These are phyloP conservation scores for Pristionchus japonicus DNA, from an alignment of 2,888 invertebrate species.

Conservation along the genomic window DNA sequence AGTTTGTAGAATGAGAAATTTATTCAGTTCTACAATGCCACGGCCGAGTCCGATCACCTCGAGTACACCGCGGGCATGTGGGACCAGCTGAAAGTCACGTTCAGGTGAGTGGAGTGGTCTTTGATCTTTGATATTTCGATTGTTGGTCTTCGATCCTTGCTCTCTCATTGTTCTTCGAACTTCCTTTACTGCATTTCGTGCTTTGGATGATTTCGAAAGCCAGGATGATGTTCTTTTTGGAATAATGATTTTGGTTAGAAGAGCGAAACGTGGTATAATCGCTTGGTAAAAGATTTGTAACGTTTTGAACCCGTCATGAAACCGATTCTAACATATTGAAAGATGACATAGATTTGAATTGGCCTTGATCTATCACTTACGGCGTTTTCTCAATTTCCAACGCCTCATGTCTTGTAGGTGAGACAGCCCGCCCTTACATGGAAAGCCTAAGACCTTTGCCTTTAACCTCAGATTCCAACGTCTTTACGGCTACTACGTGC, in stretches of 20 bases:
- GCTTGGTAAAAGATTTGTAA: no score
- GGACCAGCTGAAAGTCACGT: slow-evolving; percentile 74
- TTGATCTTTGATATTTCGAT: background rate
- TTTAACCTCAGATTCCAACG: slow-evolving; percentile 68
- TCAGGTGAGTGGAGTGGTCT: slow-evolving; percentile 55
- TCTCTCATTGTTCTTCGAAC: background rate
- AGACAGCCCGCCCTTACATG: no score
- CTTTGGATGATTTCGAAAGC: no score
- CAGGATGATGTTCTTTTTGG: no score
- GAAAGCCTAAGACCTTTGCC: no score
- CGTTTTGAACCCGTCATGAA: background rate
- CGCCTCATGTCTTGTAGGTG: no score
- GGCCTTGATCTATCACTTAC: no score
- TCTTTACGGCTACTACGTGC: slow-evolving; percentile 74
- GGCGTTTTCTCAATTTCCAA: no score
- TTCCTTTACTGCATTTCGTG: no score
- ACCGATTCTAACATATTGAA: background rate
- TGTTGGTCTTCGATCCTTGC: background rate
- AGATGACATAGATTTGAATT: background rate
- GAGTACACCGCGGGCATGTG: slow-evolving; percentile 73
- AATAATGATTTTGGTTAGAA: no score
- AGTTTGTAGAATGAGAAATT: background rate
- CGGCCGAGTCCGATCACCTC: slow-evolving; percentile 65
- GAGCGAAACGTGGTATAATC: no score
- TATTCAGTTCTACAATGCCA: slow-evolving; percentile 66